A percentile compares a stretch with the other conserved stretches of the same genome.
Conservation (phyloP, 2,113 vertebrate species). For the Gobius niger region DNA sequence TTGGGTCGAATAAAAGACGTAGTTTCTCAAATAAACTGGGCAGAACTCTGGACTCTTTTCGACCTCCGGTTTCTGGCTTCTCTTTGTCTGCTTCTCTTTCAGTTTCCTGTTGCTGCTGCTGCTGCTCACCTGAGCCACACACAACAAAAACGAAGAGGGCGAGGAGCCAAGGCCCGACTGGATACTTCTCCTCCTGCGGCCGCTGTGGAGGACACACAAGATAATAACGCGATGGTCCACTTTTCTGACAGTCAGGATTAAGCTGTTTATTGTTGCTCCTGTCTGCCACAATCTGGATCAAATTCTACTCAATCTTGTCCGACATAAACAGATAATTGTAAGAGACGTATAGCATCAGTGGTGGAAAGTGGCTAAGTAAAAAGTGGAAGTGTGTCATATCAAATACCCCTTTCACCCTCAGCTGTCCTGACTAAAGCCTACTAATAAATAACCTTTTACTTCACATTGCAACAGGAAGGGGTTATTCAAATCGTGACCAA, state of each 20-base stretch:
- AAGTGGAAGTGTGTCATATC: too few species aligned
- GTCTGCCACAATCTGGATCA: too few species aligned
- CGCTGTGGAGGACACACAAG: constrained; percentile 63
- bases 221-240: neutral
- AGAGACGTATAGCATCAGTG: too few species aligned
- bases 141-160: constrained; percentile 84
- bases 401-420: too few species aligned
- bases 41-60: neutral
- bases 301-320: too few species aligned
- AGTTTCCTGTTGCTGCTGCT: too few species aligned
- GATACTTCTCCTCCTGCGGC: constrained; percentile 84
- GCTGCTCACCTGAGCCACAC: constrained; percentile 81
- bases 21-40: neutral
- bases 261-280: too few species aligned
- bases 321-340: too few species aligned
- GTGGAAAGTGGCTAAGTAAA: too few species aligned
- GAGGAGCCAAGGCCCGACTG: constrained; percentile 83
- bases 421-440: too few species aligned
- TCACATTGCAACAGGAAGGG: neutral
- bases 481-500: neutral
- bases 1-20: neutral
- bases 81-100: neutral
- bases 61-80: neutral
- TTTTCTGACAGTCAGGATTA: too few species aligned
- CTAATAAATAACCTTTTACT: too few species aligned